phyloP scores from a whole-genome alignment of 2,797 vertebrate genomes.

The Amblyopsis hoosieri region DNA sequence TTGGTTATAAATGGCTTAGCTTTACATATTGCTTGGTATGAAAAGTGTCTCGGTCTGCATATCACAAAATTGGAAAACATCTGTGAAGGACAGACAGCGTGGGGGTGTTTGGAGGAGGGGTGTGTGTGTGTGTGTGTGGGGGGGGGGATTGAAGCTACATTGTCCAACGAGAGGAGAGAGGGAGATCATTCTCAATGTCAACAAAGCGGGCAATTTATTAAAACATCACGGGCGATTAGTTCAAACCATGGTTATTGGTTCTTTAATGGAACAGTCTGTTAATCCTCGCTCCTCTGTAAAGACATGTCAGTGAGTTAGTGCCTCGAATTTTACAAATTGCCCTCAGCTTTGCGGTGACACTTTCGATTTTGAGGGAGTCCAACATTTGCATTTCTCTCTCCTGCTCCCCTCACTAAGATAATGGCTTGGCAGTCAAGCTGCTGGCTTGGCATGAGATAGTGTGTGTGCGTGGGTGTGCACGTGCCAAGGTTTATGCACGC shows the following conservation, averaged over 20 bases:
- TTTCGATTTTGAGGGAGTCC: constrained; percentile 71
- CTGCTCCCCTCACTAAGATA: constrained; percentile 59
- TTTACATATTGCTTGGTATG: constrained; percentile 24
- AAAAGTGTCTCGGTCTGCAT: constrained; percentile 26
- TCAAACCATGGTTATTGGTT: constrained; percentile 73
- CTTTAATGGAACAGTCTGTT: constrained; percentile 77
- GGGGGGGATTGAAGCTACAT: constrained; percentile 16
- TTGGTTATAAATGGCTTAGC: constrained; percentile 44
- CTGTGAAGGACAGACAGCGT: constrained; percentile 54
- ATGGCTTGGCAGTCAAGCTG: constrained; percentile 69
- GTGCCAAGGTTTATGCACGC: constrained; percentile 30
- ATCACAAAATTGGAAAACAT: constrained; percentile 40
- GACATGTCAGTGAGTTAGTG: constrained; percentile 75
- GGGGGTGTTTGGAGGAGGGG: constrained; percentile 1
- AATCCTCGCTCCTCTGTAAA: constrained; percentile 72
- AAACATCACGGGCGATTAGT: constrained; percentile 78
- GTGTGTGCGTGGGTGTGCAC: constrained; percentile 39
- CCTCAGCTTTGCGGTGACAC: constrained; percentile 74
- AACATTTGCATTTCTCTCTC: constrained; percentile 72
- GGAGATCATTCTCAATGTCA: constrained; percentile 67
- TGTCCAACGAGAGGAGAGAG: constrained; percentile 55
- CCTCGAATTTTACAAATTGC: constrained; percentile 76
- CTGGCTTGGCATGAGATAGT: constrained; percentile 50
- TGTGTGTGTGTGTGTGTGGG: background rate
- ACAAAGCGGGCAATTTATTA: constrained; percentile 73